Evolutionary conservation across 2,797 vertebrate genomes (phyloP).

Genomic region (Acridotheres tristis): DNA sequence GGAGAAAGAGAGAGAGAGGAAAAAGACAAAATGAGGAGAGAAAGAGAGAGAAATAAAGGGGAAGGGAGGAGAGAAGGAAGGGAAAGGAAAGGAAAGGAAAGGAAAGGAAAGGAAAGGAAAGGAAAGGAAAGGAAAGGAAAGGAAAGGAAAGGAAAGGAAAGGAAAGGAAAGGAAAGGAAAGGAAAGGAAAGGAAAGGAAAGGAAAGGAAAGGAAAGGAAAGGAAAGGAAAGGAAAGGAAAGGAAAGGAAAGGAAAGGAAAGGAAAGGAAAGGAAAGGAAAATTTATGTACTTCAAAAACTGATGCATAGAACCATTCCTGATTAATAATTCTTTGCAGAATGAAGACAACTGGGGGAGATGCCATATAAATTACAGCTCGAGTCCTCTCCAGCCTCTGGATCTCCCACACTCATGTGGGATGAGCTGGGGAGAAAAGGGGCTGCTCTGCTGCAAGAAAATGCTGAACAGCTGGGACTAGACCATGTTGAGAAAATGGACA

Average conservation of each 20-base stretch:
- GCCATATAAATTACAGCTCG: background rate
- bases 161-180: too few species aligned
- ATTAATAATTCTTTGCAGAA: background rate
- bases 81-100: too few species aligned
- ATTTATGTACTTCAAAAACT: background rate
- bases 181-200: too few species aligned
- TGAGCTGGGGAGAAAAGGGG: background rate
- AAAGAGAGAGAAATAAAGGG: rapidly evolving
- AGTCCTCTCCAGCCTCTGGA: background rate
- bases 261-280: too few species aligned
- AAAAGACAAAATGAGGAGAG: too few species aligned
- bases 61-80: rapidly evolving
- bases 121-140: too few species aligned
- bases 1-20: too few species aligned
- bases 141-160: too few species aligned
- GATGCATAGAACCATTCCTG: background rate
- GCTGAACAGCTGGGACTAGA: conserved; percentile 8
- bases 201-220: too few species aligned
- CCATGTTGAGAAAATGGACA: background rate
- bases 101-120: too few species aligned
- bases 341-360: background rate
- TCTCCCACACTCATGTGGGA: background rate
- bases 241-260: too few species aligned
- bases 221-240: too few species aligned
- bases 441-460: background rate